These are phyloP conservation scores for Lithobates sylvaticus DNA, from an alignment of 2,797 vertebrate species.

Conservation along the genomic window DNA sequence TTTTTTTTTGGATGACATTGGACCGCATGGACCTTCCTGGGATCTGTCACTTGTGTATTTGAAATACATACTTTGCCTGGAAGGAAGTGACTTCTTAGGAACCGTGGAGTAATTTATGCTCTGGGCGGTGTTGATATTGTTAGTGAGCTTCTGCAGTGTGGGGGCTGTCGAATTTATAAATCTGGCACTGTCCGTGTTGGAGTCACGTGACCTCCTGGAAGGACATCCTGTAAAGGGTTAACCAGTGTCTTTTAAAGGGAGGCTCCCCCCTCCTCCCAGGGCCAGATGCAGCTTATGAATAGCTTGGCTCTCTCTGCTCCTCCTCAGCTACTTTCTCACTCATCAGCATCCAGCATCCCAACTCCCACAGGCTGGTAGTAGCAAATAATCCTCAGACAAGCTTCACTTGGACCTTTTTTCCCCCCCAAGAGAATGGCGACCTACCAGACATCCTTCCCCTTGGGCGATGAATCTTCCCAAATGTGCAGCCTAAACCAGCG, in stretches of 20 bases:
- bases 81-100: constrained; percentile 18
- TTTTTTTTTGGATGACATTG: no score
- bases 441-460: constrained; percentile 46
- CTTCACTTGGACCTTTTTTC: background rate
- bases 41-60: background rate
- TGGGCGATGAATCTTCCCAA: constrained; percentile 85
- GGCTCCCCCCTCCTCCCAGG: constrained; percentile 67
- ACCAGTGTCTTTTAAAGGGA: constrained; percentile 61
- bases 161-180: background rate
- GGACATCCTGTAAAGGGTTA: constrained; percentile 70
- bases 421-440: constrained; percentile 66
- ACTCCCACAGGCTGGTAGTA: constrained; percentile 26
- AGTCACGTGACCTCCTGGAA: background rate
- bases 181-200: background rate
- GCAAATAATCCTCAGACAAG: background rate
- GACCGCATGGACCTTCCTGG: no score
- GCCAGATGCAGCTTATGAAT: constrained; percentile 74
- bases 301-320: constrained; percentile 66
- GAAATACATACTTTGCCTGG: background rate
- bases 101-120: background rate
- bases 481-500: constrained; percentile 92
- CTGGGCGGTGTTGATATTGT: background rate
- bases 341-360: constrained; percentile 19
- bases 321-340: constrained; percentile 63
- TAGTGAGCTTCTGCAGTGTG: background rate